Evolutionary conservation across 2,888 invertebrate genomes (phyloP), one percentile per base, ranked within the genome.

Genomic region (Melinopterus prodromus): DNA sequence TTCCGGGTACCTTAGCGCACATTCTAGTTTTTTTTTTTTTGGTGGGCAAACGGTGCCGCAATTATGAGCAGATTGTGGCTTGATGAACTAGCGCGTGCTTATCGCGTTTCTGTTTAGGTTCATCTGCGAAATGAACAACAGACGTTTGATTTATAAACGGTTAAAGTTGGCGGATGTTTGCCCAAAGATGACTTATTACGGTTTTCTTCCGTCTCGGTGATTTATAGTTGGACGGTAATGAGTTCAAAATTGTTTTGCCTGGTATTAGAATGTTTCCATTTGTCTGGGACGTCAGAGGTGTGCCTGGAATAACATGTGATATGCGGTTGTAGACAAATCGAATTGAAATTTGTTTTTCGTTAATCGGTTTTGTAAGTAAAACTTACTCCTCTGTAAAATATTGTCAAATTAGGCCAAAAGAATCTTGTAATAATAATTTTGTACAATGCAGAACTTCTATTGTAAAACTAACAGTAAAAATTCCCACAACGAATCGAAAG

Each of bases 1-100:
- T 53, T 53, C 53, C 53, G 12, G 12, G 53, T 53, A 53, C 26
- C 26, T 26, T 2, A 1, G 53, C 0, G 12, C 53, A 53, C 53
- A 53, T 53, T 53, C 53, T 53, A 53, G 6, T 38, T 38, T 38
- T 53, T 53, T 53, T 4, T 53, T 12, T 53, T 53, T 53, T 53
- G 9, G 53, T 53, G n/a, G n/a, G 5, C 53, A 53, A 53, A 53
- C 12, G 53, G 53, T 53, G 53, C 53, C 53, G 53, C 53, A 53
- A 53, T 53, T 53, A 53, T 53, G 53, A 4, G 5, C 53, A 53
- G 53, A 53, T 53, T 53, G 53, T 53, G 53, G 53, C 53, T 53
- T 53, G 53, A 53, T 53, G 53, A 53, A 53, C 53, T 53, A 53
- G 53, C 53, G 53, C 53, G 53, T 53, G 53, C 53, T 53, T 53